phyloP scores from a whole-genome alignment of 1,140 invertebrate genomes.

The Diorhabda elongata region DNA sequence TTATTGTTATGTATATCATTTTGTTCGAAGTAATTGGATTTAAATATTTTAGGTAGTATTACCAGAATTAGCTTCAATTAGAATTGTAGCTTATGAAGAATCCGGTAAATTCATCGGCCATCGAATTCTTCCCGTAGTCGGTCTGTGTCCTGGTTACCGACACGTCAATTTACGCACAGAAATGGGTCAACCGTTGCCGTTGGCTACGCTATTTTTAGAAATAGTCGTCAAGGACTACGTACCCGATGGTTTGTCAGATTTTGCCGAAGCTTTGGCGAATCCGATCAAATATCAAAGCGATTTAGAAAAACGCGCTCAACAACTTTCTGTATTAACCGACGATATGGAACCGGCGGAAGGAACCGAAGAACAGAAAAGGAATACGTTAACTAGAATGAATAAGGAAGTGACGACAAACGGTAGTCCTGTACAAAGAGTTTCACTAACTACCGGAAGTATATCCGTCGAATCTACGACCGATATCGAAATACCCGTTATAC shows the following conservation, averaged over 20 bases:
- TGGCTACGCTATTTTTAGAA: constrained; percentile 87
- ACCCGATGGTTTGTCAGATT: constrained; percentile 86
- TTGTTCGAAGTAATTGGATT: no score
- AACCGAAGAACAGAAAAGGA: constrained; percentile 29
- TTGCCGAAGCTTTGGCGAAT: constrained; percentile 95
- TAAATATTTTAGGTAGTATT: constrained; percentile 75
- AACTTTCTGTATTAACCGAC: constrained; percentile 85
- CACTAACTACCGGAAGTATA: constrained; percentile 28
- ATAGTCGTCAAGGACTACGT: constrained; percentile 97
- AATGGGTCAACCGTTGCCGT: constrained; percentile 85
- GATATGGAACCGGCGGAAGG: constrained; percentile 55
- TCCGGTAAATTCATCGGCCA: constrained; percentile 91
- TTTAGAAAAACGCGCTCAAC: constrained; percentile 85
- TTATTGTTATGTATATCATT: no score
- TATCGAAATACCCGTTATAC: constrained; percentile 23
- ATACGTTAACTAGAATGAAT: constrained; percentile 27
- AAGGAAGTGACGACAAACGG: constrained; percentile 32
- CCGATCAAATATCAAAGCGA: constrained; percentile 96
- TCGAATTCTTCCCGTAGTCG: constrained; percentile 91
- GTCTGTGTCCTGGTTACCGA: constrained; percentile 89
- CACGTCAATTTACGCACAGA: constrained; percentile 87
- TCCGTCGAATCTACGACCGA: constrained; percentile 35
- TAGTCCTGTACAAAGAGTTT: constrained; percentile 38
- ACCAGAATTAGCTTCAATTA: constrained; percentile 91
- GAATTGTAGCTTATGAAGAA: constrained; percentile 97